Conservation (phyloP, 1,140 invertebrate genomes). For the Procambarus clarkii region DNA sequence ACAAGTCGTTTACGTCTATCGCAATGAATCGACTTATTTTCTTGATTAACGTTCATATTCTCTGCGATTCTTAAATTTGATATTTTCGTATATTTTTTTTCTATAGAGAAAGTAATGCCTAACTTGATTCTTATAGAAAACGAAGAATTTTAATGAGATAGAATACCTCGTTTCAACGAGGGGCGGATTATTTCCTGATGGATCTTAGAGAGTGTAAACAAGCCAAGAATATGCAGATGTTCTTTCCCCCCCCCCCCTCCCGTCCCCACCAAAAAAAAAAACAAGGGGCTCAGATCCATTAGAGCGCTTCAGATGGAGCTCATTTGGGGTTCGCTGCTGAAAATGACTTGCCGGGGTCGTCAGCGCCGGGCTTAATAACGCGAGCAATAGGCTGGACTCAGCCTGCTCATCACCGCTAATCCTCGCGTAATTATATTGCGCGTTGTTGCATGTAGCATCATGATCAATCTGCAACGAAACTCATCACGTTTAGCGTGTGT, state of each 20-base stretch:
- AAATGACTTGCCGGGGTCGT: not conserved
- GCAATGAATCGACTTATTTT: not conserved
- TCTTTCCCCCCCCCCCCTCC: no score
- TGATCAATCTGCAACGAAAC: conserved; percentile 14
- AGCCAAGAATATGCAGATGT: not conserved
- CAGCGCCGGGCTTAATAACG: not conserved
- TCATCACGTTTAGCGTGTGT: conserved; percentile 5
- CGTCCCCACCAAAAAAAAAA: no score
- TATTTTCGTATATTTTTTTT: not conserved
- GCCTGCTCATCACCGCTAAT: conserved; percentile 1
- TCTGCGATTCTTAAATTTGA: not conserved
- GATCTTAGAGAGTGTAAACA: not conserved
- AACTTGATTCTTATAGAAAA: no score
- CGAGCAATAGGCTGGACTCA: not conserved
- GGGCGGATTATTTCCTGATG: not conserved
- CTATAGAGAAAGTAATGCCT: no score
- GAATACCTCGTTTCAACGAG: not conserved
- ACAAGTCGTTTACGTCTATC: not conserved
- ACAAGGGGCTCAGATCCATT: not conserved
- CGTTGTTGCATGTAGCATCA: conserved; percentile 1
- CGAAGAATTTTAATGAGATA: no score
- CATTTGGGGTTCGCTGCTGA: not conserved
- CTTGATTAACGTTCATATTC: not conserved
- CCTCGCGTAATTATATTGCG: not conserved
- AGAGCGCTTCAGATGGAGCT: not conserved